A percentile compares a stretch with the other conserved stretches of the same genome.
These are phyloP conservation scores for Pimpla rufipes DNA, from an alignment of 2,888 invertebrate genomes.

Conservation along the genomic window DNA sequence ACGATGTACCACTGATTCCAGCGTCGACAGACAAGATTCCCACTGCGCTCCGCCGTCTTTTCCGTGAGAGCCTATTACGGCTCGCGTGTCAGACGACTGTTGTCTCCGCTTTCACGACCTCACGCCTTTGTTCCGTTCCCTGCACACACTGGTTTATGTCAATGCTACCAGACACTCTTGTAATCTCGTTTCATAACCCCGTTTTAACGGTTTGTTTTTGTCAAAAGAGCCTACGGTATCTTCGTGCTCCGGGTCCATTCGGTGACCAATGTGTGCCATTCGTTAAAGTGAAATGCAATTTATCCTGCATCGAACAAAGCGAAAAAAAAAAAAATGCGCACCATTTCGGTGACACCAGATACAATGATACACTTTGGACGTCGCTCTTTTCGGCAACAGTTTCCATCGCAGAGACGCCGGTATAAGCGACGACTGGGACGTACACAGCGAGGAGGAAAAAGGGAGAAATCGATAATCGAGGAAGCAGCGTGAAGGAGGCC, in stretches of 20 bases:
- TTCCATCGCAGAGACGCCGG: slow-evolving; percentile 15
- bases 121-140: neutral
- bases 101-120: neutral
- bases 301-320: neutral
- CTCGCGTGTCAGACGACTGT: neutral
- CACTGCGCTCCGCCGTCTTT: neutral
- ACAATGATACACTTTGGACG: neutral
- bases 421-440: neutral
- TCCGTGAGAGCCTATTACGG: neutral
- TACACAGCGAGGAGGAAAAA: neutral
- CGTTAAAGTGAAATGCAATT: neutral
- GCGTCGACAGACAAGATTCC: neutral
- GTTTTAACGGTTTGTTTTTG: neutral
- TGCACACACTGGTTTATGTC: neutral
- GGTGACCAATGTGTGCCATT: neutral
- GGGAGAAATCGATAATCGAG: slow-evolving; percentile 32
- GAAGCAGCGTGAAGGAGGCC: slow-evolving; percentile 9
- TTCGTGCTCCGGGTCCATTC: neutral
- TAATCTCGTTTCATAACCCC: too few relatives aligned
- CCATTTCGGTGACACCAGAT: neutral
- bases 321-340: neutral
- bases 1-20: neutral
- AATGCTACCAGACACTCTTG: neutral
- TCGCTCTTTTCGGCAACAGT: neutral
- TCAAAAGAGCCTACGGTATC: neutral